Percentiles rank a stretch among this genome's conserved stretches.
Evolutionary conservation across 2,888 invertebrate species (phyloP).

Genomic region (Laothoe populi): DNA sequence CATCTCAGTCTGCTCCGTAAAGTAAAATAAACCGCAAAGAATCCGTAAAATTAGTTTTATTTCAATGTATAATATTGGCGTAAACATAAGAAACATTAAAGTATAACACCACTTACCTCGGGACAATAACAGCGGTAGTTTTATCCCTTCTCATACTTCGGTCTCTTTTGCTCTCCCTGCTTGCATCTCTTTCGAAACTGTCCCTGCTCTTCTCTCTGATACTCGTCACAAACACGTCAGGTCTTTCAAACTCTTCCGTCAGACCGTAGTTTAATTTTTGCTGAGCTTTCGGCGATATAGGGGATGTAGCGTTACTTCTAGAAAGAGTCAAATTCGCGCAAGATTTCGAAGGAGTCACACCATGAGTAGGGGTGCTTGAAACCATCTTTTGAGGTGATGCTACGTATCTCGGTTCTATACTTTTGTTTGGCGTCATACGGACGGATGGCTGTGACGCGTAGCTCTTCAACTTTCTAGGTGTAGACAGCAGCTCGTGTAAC

Average conservation of each 20-base stretch:
- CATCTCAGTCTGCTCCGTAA: no score
- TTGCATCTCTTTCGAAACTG: slow-evolving; percentile 60
- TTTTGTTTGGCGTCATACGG: slow-evolving; percentile 69
- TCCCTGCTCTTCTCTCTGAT: slow-evolving; percentile 70
- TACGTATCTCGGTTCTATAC: slow-evolving; percentile 50
- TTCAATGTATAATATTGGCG: no score
- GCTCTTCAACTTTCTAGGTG: slow-evolving; percentile 87
- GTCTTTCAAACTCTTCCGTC: slow-evolving; percentile 60
- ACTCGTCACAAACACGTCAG: slow-evolving; percentile 76
- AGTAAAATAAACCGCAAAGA: no score
- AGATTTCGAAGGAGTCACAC: slow-evolving; percentile 76
- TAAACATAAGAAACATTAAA: no score
- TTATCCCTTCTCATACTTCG: slow-evolving; percentile 63
- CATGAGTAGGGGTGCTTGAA: slow-evolving; percentile 73
- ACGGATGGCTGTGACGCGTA: slow-evolving; percentile 82
- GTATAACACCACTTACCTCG: slow-evolving; percentile 61
- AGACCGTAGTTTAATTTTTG: slow-evolving; percentile 84
- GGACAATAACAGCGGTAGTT: slow-evolving; percentile 79
- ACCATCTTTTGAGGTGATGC: slow-evolving; percentile 62
- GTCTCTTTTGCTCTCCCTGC: slow-evolving; percentile 67
- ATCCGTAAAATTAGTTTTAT: no score
- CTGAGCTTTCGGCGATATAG: slow-evolving; percentile 82
- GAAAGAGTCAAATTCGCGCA: slow-evolving; percentile 72
- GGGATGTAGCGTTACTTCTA: slow-evolving; percentile 60
- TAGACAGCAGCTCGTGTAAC: slow-evolving; percentile 89